Evolutionary conservation across 1,140 invertebrate genomes (phyloP).

Genomic region (Drosophila asahinai): DNA sequence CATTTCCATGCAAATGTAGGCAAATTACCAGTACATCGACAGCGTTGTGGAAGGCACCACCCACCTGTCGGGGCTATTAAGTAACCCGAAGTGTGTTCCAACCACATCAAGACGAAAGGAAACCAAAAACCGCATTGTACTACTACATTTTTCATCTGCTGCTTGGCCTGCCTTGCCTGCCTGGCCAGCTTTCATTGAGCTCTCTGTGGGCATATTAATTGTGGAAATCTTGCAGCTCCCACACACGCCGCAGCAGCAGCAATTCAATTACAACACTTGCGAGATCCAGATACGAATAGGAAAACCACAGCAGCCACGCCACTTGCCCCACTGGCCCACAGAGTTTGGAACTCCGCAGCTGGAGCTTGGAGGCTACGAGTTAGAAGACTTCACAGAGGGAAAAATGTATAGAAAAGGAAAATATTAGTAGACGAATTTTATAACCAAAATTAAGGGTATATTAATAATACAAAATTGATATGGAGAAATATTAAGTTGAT

Average conservation of each 20-base stretch:
- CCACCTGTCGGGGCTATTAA: constrained; percentile 34
- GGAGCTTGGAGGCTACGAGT: constrained; percentile 5
- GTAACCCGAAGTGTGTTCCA: constrained; percentile 25
- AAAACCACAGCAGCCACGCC: constrained; percentile 48
- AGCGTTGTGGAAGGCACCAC: constrained; percentile 5
- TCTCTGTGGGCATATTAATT: constrained; percentile 48
- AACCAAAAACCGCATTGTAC: constrained; percentile 44
- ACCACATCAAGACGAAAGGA: constrained; percentile 38
- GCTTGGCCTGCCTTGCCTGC: background rate
- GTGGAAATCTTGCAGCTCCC: constrained; percentile 49
- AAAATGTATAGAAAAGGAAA: background rate
- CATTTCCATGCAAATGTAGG: constrained; percentile 25
- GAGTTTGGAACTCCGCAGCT: constrained; percentile 22
- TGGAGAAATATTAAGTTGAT: background rate
- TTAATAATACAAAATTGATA: background rate
- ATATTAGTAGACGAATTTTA: background rate
- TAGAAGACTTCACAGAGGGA: background rate
- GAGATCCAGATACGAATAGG: constrained; percentile 18
- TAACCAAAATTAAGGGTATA: background rate
- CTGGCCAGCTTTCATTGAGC: constrained; percentile 33
- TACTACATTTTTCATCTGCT: constrained; percentile 13
- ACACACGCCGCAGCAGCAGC: constrained; percentile 22
- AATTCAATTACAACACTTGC: constrained; percentile 63
- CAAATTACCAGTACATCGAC: constrained; percentile 14
- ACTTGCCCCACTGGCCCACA: constrained; percentile 52